These are phyloP conservation scores for Agapornis canus DNA, from an alignment of 2,797 vertebrate genomes.

Conservation along the genomic window DNA sequence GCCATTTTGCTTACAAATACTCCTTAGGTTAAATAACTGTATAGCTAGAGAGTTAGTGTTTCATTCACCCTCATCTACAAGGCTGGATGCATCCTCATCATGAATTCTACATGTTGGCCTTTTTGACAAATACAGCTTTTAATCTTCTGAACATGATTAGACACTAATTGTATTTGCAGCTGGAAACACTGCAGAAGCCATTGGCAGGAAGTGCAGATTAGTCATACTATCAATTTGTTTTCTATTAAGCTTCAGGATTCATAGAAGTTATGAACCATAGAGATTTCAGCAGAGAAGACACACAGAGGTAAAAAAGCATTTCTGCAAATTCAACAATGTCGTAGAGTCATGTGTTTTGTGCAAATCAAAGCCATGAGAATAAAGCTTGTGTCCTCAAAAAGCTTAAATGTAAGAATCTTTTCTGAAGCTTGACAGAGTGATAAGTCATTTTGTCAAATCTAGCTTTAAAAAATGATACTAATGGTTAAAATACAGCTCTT, in stretches of 20 bases:
- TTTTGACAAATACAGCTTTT: conserved; percentile 15
- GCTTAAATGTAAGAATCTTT: neutral
- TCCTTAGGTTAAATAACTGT: neutral
- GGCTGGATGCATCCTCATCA: neutral
- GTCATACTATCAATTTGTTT: conserved; percentile 30
- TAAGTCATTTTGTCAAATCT: neutral
- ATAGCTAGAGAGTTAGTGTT: neutral
- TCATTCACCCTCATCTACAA: neutral
- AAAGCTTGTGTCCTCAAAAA: neutral
- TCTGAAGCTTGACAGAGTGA: neutral
- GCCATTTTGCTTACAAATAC: neutral
- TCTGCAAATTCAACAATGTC: neutral
- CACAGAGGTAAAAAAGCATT: neutral
- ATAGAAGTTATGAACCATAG: neutral
- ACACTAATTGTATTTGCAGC: neutral
- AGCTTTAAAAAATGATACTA: neutral
- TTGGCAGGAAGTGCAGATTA: neutral
- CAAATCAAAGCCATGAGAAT: neutral
- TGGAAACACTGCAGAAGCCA: neutral
- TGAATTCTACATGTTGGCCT: neutral
- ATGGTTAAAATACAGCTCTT: neutral
- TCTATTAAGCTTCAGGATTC: conserved; percentile 1
- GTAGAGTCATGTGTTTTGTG: neutral
- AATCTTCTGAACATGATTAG: neutral
- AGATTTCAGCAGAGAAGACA: neutral